A percentile compares a stretch with the other conserved stretches of the same genome.
phyloP scores from a whole-genome alignment of 2,113 vertebrate species.

The Malurus cyaneus region DNA sequence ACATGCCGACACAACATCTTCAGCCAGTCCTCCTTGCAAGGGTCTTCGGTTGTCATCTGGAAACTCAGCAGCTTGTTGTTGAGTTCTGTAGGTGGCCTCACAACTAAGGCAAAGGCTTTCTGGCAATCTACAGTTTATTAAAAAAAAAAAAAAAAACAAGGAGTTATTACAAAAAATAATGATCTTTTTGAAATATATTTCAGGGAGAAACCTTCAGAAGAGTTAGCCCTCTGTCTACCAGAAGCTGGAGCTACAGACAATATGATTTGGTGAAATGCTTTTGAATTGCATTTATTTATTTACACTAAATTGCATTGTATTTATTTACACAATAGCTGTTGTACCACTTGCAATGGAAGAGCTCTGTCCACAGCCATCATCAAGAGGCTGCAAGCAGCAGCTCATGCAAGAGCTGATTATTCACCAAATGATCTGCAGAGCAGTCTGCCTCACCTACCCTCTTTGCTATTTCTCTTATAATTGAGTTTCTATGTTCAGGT shows the following conservation, averaged over 20 bases:
- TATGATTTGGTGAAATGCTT: background rate
- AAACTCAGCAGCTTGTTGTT: conserved; percentile 95
- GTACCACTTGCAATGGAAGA: background rate
- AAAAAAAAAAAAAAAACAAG: background rate
- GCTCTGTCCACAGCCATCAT: background rate
- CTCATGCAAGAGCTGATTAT: background rate
- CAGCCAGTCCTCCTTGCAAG: conserved; percentile 87
- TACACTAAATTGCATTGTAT: background rate
- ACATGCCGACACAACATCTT: conserved; percentile 90
- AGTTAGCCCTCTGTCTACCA: background rate
- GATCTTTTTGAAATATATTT: background rate
- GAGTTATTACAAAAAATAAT: background rate
- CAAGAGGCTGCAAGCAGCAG: background rate
- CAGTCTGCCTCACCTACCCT: background rate
- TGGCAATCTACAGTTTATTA: conserved; percentile 81
- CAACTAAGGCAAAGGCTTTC: conserved; percentile 93
- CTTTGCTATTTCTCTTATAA: background rate
- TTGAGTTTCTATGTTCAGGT: background rate
- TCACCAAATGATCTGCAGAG: background rate
- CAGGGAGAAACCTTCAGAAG: background rate
- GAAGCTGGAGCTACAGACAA: background rate
- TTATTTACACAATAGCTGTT: background rate
- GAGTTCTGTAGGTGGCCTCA: conserved; percentile 92
- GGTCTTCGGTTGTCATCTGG: conserved; percentile 89
- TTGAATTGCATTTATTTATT: background rate